These are phyloP conservation scores for Pegoplata infirma DNA, from an alignment of 2,888 invertebrate genomes.

Conservation along the genomic window DNA sequence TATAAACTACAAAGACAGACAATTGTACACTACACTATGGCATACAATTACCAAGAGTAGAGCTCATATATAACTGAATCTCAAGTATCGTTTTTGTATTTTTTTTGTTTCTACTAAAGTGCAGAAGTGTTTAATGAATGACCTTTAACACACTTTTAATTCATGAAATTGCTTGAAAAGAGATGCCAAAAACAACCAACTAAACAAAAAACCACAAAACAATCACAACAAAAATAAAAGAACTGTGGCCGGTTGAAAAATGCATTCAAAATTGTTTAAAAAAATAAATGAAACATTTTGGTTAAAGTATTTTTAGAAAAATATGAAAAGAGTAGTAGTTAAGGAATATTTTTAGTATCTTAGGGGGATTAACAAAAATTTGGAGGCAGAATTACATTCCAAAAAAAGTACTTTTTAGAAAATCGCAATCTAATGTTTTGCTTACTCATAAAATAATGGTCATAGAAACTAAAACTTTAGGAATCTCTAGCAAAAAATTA, in stretches of 20 bases:
- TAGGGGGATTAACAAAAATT: too few species aligned
- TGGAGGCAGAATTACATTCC: too few species aligned
- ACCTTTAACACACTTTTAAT: constrained; percentile 59
- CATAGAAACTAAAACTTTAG: too few species aligned
- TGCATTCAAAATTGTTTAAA: constrained; percentile 14
- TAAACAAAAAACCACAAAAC: constrained; percentile 13
- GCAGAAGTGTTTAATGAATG: constrained; percentile 54
- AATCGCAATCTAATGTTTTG: too few species aligned
- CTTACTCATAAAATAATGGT: too few species aligned
- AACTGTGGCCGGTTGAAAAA: constrained; percentile 24
- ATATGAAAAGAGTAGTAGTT: background rate
- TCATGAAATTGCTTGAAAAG: constrained; percentile 56
- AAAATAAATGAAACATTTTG: background rate
- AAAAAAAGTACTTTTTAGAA: too few species aligned
- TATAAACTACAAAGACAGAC: too few species aligned
- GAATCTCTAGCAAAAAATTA: too few species aligned
- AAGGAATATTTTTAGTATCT: too few species aligned
- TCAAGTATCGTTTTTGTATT: constrained; percentile 8
- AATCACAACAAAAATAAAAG: constrained; percentile 40
- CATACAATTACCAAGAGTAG: background rate
- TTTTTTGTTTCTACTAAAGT: constrained; percentile 11
- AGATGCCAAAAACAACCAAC: constrained; percentile 41
- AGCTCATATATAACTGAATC: background rate
- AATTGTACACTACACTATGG: too few species aligned
- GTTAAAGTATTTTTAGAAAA: background rate